Conservation (phyloP, 2,113 vertebrate genomes). For the Panurus biarmicus region DNA sequence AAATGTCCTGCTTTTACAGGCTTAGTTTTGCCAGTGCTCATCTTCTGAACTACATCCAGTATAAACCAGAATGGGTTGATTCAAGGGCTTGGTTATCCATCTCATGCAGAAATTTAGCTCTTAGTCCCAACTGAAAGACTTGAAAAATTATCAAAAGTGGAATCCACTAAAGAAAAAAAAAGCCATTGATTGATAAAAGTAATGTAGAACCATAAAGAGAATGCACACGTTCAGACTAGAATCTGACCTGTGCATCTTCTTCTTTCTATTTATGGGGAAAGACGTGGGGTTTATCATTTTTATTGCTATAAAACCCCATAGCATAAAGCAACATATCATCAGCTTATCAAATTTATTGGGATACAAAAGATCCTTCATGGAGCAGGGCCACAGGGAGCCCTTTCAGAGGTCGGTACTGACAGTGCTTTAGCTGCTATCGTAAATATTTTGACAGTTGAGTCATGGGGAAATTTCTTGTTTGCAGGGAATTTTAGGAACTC, state of each 20-base stretch:
- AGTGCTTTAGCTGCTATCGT: not conserved
- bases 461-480: constrained; percentile 40
- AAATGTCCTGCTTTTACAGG: not conserved
- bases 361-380: not conserved
- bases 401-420: constrained; percentile 3
- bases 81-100: not conserved
- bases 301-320: not conserved
- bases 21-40: not conserved
- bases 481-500: constrained; percentile 40
- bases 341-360: not conserved
- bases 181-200: not conserved
- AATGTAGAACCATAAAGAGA: not conserved
- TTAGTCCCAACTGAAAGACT: not conserved
- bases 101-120: not conserved
- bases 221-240: not conserved
- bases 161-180: not conserved
- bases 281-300: not conserved
- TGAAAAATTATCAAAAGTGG: not conserved
- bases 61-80: not conserved
- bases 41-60: not conserved
- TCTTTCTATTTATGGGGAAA: constrained; percentile 1
- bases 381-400: not conserved
- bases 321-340: not conserved
- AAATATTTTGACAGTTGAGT: constrained; percentile 54
- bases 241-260: not conserved